Conservation (phyloP, 53 echinoderm and acorn worm genomes). For the Holothuria scabra region DNA sequence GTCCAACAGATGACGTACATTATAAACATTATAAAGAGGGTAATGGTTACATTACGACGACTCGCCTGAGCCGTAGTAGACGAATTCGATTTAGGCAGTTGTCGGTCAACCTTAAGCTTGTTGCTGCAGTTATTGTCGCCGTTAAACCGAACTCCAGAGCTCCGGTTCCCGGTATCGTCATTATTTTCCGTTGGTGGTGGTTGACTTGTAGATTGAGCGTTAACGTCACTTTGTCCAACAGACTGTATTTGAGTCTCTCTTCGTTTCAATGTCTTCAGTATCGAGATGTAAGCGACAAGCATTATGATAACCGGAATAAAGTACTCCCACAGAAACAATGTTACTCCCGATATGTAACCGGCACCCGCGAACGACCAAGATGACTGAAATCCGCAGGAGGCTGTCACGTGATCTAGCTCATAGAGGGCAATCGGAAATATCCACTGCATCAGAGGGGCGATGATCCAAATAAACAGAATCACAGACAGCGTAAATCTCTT, state of each 20-base stretch:
- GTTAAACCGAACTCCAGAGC: slow-evolving; percentile 31
- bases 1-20: slow-evolving; percentile 94
- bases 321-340: slow-evolving; percentile 84
- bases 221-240: slow-evolving; percentile 19
- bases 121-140: not conserved
- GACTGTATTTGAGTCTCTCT: slow-evolving; percentile 65
- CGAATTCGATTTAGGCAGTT: slow-evolving; percentile 33
- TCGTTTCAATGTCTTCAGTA: slow-evolving; percentile 62
- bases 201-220: not conserved
- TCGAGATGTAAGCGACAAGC: slow-evolving; percentile 70
- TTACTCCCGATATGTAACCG: slow-evolving; percentile 58
- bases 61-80: slow-evolving; percentile 46
- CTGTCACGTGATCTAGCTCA: slow-evolving; percentile 46
- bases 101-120: not conserved
- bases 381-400: slow-evolving; percentile 54
- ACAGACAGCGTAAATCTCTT: slow-evolving; percentile 58
- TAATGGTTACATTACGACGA: slow-evolving; percentile 84
- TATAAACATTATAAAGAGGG: slow-evolving; percentile 76
- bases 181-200: not conserved
- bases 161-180: not conserved
- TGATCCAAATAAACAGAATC: slow-evolving; percentile 69
- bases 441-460: slow-evolving; percentile 85
- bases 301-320: slow-evolving; percentile 81
- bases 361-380: slow-evolving; percentile 60
- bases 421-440: slow-evolving; percentile 64